Percentiles rank a stretch among this genome's conserved stretches.
phyloP scores from a whole-genome alignment of 1,140 invertebrate species.

The Zaprionus lachaisei region DNA sequence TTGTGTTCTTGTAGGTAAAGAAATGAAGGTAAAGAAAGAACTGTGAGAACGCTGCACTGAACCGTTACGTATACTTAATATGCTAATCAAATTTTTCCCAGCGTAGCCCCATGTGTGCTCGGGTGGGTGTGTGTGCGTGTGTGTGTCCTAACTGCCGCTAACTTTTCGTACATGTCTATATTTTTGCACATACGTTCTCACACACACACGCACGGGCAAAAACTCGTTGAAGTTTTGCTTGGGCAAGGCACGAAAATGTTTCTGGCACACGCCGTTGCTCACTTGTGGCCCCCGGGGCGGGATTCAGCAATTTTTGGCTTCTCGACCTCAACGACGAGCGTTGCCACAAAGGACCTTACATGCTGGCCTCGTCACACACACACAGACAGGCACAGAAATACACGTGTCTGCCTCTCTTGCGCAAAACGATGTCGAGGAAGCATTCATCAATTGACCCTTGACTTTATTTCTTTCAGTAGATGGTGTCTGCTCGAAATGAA shows the following conservation, averaged over 20 bases:
- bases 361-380: conserved; percentile 19
- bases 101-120: background rate
- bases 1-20: conserved; percentile 17
- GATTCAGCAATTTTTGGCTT: conserved; percentile 23
- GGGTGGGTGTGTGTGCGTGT: background rate
- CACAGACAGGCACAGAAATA: background rate
- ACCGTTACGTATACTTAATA: conserved; percentile 63
- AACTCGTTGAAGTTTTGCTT: conserved; percentile 21
- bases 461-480: conserved; percentile 35
- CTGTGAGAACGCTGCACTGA: conserved; percentile 19
- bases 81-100: conserved; percentile 60
- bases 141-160: conserved; percentile 30
- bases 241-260: conserved; percentile 3
- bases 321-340: conserved; percentile 17
- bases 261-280: conserved; percentile 28
- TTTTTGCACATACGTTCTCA: conserved; percentile 3
- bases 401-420: conserved; percentile 8
- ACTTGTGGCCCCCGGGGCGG: conserved; percentile 12
- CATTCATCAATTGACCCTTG: conserved; percentile 55
- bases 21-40: no score
- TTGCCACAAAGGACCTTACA: conserved; percentile 17
- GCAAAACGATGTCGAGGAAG: conserved; percentile 17
- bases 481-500: conserved; percentile 32
- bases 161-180: conserved; percentile 37
- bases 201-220: background rate